phyloP scores from a whole-genome alignment of 1,140 invertebrate genomes.

The Atta colombica region DNA sequence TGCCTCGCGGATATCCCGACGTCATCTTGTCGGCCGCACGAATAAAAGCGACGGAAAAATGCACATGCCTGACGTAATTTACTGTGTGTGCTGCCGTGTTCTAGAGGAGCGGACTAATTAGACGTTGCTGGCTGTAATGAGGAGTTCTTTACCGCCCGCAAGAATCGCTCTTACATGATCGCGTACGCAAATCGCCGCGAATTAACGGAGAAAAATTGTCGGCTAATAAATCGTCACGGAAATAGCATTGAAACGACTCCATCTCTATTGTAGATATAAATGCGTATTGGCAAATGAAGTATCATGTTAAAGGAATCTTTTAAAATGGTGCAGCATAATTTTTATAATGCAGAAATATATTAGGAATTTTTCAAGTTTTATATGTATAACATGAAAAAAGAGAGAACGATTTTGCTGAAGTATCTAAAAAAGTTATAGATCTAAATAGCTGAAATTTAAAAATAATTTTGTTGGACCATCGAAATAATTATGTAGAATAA shows the following conservation, averaged over 20 bases:
- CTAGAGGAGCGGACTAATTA: conserved; percentile 45
- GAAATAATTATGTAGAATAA: no score
- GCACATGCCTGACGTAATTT: conserved; percentile 41
- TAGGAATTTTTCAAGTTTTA: not conserved
- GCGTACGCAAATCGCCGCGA: conserved; percentile 34
- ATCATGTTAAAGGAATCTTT: not conserved
- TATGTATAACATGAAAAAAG: not conserved
- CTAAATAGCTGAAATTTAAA: no score
- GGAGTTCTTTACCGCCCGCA: conserved; percentile 25
- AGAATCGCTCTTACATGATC: conserved; percentile 39
- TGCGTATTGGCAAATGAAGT: not conserved
- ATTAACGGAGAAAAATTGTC: conserved; percentile 38
- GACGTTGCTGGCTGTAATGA: conserved; percentile 30
- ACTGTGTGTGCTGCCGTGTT: conserved; percentile 11
- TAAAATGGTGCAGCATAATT: not conserved
- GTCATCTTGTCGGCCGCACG: conserved; percentile 23
- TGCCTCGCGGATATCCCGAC: conserved; percentile 41
- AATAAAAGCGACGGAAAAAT: conserved; percentile 49
- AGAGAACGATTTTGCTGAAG: no score
- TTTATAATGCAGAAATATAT: not conserved
- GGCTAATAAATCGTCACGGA: conserved; percentile 23
- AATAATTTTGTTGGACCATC: no score
- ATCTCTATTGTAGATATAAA: not conserved
- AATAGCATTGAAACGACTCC: not conserved
- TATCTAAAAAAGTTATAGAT: no score